A percentile compares a stretch with the other conserved stretches of the same genome.
These are phyloP conservation scores for Probosciger aterrimus DNA, from an alignment of 2,113 vertebrate species.

Conservation along the genomic window DNA sequence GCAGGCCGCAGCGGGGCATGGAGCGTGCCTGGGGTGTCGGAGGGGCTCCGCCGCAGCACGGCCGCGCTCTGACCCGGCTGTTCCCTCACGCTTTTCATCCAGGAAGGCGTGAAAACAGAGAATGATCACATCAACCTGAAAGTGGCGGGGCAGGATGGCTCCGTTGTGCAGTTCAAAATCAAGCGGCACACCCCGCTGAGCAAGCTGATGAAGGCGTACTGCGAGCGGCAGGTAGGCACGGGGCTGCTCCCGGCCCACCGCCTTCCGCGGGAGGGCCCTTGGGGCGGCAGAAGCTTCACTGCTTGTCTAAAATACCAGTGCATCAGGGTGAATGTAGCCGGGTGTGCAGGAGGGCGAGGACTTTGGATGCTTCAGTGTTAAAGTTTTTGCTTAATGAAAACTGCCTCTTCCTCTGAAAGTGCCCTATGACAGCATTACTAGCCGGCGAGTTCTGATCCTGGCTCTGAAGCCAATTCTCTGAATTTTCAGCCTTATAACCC, in stretches of 20 bases:
- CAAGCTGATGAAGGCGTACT: slow-evolving; percentile 96
- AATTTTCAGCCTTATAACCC: neutral
- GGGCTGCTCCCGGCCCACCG: neutral
- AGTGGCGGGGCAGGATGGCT: slow-evolving; percentile 91
- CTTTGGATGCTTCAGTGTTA: too few species aligned
- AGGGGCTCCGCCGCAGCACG: too few species aligned
- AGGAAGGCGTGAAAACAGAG: slow-evolving; percentile 91
- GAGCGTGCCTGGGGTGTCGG: too few species aligned
- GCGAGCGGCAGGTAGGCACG: slow-evolving; percentile 86
- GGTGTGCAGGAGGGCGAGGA: neutral
- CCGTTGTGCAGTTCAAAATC: slow-evolving; percentile 93
- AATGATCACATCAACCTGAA: slow-evolving; percentile 95
- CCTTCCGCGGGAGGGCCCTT: neutral
- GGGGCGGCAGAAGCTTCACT: neutral
- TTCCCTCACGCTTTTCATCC: neutral
- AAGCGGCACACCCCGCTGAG: slow-evolving; percentile 91
- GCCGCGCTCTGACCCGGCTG: neutral
- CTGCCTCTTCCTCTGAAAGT: neutral
- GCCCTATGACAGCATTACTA: rapidly evolving
- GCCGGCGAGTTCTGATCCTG: rapidly evolving
- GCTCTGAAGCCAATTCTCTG: neutral
- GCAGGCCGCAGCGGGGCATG: neutral
- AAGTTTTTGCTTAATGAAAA: rapidly evolving
- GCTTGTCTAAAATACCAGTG: neutral
- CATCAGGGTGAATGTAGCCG: rapidly evolving